These are phyloP conservation scores for Dryobota labecula DNA, from an alignment of 2,888 invertebrate species.

Conservation along the genomic window DNA sequence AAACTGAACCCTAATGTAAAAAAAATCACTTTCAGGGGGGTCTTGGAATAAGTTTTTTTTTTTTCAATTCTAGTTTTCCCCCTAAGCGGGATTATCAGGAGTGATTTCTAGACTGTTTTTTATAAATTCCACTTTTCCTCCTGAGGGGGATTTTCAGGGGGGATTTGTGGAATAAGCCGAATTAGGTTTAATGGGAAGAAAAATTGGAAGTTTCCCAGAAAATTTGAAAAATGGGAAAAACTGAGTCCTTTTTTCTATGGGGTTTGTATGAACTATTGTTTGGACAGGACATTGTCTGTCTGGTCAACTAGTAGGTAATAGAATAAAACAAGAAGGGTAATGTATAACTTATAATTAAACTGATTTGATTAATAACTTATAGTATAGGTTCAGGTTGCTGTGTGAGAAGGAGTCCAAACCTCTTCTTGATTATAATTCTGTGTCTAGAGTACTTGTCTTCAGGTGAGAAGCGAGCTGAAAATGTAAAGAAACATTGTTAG, in stretches of 20 bases:
- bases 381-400: conserved; percentile 93
- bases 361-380: conserved; percentile 49
- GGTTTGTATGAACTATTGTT: neutral
- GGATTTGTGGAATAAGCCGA: too few species aligned
- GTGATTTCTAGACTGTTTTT: too few species aligned
- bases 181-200: too few species aligned
- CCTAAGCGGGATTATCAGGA: too few species aligned
- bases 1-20: too few species aligned
- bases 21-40: too few species aligned
- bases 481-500: conserved; percentile 17
- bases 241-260: neutral
- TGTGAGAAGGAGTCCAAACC: conserved; percentile 96
- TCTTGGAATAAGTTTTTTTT: too few species aligned
- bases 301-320: neutral
- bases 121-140: too few species aligned
- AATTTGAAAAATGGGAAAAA: too few species aligned
- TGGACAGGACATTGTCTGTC: neutral
- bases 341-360: conserved; percentile 45
- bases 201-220: neutral
- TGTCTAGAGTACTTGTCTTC: conserved; percentile 98
- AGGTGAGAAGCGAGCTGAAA: conserved; percentile 97
- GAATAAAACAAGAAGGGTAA: conserved; percentile 33
- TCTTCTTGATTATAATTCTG: conserved; percentile 96
- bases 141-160: too few species aligned
- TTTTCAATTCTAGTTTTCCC: too few species aligned